Evolutionary conservation across 1,140 invertebrate species (phyloP).

Genomic region (Cyrtorhinus lividipennis): DNA sequence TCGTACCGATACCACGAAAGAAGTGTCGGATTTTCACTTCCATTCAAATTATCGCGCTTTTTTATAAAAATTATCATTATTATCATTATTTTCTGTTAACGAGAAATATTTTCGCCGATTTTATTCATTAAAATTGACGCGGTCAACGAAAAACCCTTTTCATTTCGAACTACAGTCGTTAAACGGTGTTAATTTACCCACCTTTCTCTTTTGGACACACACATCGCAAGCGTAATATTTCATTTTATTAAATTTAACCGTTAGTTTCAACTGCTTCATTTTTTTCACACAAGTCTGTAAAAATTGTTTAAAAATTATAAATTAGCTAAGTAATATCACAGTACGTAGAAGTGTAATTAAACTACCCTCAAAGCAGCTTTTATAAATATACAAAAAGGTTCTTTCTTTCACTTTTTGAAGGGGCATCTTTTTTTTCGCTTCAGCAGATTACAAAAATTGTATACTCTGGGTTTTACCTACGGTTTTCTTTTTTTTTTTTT

Average conservation of each 20-base stretch:
- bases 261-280: neutral
- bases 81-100: neutral
- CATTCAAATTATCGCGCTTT: too few species aligned
- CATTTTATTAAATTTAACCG: neutral
- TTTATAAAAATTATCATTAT: neutral
- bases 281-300: slow-evolving; percentile 1
- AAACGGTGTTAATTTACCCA: neutral
- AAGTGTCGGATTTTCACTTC: too few species aligned
- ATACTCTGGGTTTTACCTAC: neutral
- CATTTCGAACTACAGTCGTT: neutral
- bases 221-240: neutral
- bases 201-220: slow-evolving; percentile 16
- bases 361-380: slow-evolving; percentile 10
- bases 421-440: neutral
- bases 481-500: too few species aligned
- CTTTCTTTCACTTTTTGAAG: neutral
- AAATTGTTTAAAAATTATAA: slow-evolving; percentile 1
- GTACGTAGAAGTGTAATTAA: slow-evolving; percentile 13
- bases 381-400: slow-evolving; percentile 13
- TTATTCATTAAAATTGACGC: slow-evolving; percentile 5
- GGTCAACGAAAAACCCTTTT: neutral
- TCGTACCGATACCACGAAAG: too few species aligned
- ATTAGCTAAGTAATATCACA: slow-evolving; percentile 15
- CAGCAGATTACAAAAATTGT: neutral
- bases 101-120: slow-evolving; percentile 4